Conservation (phyloP, 2,797 vertebrate genomes). For the Propithecus deckenii region DNA sequence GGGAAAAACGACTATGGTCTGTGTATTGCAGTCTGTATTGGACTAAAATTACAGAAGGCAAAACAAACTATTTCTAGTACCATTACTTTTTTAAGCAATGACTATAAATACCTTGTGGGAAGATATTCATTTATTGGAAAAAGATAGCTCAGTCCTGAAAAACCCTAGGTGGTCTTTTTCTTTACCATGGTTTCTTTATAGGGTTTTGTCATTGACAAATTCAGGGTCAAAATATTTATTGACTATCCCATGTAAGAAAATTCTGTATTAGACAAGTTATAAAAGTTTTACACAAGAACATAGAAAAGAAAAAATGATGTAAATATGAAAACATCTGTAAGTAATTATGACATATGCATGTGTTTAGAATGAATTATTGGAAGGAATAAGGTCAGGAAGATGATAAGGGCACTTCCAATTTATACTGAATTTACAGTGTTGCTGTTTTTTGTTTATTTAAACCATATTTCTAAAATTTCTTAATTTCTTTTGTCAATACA, state of each 20-base stretch:
- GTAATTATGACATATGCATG: not conserved
- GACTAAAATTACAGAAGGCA: slow-evolving; percentile 39
- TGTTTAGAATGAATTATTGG: not conserved
- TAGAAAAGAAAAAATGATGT: not conserved
- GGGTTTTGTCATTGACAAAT: slow-evolving; percentile 14
- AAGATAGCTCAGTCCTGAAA: slow-evolving; percentile 26
- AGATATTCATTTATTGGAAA: slow-evolving; percentile 17
- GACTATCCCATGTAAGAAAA: not conserved
- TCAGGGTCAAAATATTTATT: slow-evolving; percentile 8
- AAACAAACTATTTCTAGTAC: slow-evolving; percentile 49
- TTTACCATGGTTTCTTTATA: not conserved
- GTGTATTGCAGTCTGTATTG: not conserved
- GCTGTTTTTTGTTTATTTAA: not conserved
- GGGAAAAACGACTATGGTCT: not conserved
- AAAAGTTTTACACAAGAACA: not conserved
- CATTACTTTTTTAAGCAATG: slow-evolving; percentile 44
- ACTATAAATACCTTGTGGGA: slow-evolving; percentile 20
- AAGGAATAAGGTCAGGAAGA: not conserved
- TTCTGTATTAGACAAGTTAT: not conserved
- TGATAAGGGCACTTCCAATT: not conserved
- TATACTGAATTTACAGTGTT: not conserved
- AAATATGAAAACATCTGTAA: not conserved
- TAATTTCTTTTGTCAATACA: not conserved
- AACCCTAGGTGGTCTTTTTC: not conserved
- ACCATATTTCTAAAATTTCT: not conserved